Evolutionary conservation across 2,888 invertebrate genomes (phyloP).

Genomic region (Timema cristinae): DNA sequence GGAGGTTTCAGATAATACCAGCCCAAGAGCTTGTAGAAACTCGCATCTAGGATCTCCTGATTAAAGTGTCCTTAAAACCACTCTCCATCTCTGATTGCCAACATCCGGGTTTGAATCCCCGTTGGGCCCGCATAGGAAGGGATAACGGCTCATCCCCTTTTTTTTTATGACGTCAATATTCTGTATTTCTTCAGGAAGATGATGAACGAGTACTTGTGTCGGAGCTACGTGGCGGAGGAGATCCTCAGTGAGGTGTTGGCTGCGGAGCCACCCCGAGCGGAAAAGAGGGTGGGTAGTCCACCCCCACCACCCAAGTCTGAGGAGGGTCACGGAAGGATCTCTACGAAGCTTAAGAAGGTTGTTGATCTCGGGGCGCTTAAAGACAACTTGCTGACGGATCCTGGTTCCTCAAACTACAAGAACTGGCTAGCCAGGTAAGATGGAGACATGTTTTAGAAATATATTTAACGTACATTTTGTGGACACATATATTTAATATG

Average conservation of each 20-base stretch:
- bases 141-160: background rate
- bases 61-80: too few species aligned
- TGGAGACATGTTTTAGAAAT: too few species aligned
- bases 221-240: slow-evolving; percentile 69
- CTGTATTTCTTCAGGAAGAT: slow-evolving; percentile 51
- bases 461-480: too few species aligned
- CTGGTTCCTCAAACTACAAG: slow-evolving; percentile 68
- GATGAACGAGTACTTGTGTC: slow-evolving; percentile 75
- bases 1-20: too few species aligned
- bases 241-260: slow-evolving; percentile 59
- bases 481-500: too few species aligned
- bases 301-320: background rate
- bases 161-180: too few species aligned
- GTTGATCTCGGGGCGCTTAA: slow-evolving; percentile 43
- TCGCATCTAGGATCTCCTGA: too few species aligned
- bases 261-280: slow-evolving; percentile 15
- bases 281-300: background rate
- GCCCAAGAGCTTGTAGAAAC: too few species aligned
- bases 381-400: slow-evolving; percentile 58
- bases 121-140: background rate
- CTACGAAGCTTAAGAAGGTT: slow-evolving; percentile 31
- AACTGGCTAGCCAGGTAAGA: slow-evolving; percentile 69
- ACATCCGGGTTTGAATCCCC: too few species aligned
- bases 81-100: too few species aligned
- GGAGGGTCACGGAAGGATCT: slow-evolving; percentile 15